phyloP scores from a whole-genome alignment of 2,888 invertebrate species.

The Drosophila paranaensis region DNA sequence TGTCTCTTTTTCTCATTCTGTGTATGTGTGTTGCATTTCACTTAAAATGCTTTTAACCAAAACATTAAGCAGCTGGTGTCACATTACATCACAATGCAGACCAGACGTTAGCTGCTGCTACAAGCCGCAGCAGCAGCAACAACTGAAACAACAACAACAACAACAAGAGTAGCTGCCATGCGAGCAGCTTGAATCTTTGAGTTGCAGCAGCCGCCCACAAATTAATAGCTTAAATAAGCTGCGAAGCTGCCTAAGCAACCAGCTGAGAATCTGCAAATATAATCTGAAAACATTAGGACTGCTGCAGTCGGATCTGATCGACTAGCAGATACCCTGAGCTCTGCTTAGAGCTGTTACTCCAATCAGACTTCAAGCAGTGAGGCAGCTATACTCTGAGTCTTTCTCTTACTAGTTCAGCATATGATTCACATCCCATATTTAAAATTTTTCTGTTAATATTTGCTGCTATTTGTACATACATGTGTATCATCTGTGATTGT shows the following conservation, averaged over 20 bases:
- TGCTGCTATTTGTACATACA: no score
- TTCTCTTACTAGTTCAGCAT: no score
- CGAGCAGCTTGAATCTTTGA: neutral
- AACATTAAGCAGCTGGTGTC: conserved; percentile 81
- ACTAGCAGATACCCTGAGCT: no score
- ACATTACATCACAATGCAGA: conserved; percentile 70
- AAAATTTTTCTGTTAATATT: no score
- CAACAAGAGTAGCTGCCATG: neutral
- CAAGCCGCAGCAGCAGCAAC: conserved; percentile 31
- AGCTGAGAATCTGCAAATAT: neutral
- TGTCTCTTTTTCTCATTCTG: conserved; percentile 7
- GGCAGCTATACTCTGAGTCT: no score
- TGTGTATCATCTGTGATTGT: no score
- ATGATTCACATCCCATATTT: no score
- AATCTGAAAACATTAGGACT: no score
- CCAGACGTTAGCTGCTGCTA: conserved; percentile 43
- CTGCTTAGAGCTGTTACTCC: no score
- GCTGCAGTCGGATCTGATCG: no score
- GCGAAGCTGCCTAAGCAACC: conserved; percentile 3
- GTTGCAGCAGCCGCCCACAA: conserved; percentile 23
- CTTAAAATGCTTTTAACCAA: conserved; percentile 80
- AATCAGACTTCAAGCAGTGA: no score
- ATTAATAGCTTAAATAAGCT: conserved; percentile 60
- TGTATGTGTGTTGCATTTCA: conserved; percentile 66
- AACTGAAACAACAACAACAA: conserved; percentile 25